phyloP scores from a whole-genome alignment of 2,888 invertebrate species.

The Thymelicus sylvestris region DNA sequence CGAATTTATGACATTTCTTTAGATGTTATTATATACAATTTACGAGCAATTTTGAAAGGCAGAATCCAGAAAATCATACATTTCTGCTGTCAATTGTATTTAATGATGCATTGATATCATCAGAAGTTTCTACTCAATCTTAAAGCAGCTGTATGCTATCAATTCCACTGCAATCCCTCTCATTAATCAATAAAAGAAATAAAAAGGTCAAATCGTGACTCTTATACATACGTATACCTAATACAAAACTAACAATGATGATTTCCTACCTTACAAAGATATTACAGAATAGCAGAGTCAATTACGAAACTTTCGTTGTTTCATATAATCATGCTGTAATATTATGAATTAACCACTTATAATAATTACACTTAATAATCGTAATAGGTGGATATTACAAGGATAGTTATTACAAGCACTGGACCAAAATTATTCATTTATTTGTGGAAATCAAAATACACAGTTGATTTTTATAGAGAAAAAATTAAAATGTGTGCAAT shows the following conservation, averaged over 20 bases:
- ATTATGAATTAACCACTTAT: conserved; percentile 30
- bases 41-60: too few species aligned
- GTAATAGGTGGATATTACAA: conserved; percentile 22
- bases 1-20: too few species aligned
- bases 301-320: conserved; percentile 28
- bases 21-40: too few species aligned
- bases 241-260: conserved; percentile 31
- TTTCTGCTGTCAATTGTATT: too few species aligned
- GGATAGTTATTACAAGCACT: too few species aligned
- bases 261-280: conserved; percentile 22
- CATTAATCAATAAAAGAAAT: not conserved
- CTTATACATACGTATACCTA: conserved; percentile 15
- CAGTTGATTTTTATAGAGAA: too few species aligned
- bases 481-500: too few species aligned
- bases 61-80: too few species aligned
- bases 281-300: conserved; percentile 20
- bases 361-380: conserved; percentile 31
- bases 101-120: too few species aligned
- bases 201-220: conserved; percentile 31
- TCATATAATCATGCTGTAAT: conserved; percentile 14
- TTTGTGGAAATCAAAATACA: too few species aligned
- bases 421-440: too few species aligned
- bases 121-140: too few species aligned
- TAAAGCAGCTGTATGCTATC: not conserved
- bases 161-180: not conserved